Percentiles rank a stretch among this genome's conserved stretches.
Conservation (phyloP, 2,113 vertebrate genomes). For the Pangasianodon gigas region DNA sequence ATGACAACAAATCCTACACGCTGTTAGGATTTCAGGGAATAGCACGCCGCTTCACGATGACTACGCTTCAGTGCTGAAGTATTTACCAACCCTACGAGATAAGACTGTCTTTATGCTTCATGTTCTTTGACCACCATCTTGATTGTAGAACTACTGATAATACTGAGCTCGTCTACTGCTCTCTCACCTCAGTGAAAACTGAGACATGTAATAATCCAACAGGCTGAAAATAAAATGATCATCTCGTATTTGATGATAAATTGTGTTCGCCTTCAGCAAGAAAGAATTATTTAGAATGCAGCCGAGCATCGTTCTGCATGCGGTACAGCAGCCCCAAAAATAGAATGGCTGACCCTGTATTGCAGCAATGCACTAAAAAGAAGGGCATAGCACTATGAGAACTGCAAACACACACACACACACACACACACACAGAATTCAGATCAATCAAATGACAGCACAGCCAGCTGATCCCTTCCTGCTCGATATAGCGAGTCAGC, state of each 20-base stretch:
- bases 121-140: background rate
- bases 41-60: background rate
- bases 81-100: background rate
- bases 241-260: background rate
- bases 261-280: background rate
- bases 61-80: background rate
- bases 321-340: slow-evolving; percentile 55
- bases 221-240: background rate
- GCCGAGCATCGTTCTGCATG: slow-evolving; percentile 15
- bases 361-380: slow-evolving; percentile 50
- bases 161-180: background rate
- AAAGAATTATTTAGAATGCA: background rate
- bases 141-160: background rate
- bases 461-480: slow-evolving; percentile 26
- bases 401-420: slow-evolving; percentile 38
- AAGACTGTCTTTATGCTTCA: background rate
- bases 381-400: slow-evolving; percentile 57
- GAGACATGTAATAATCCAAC: background rate
- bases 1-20: background rate
- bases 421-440: slow-evolving; percentile 24
- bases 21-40: background rate
- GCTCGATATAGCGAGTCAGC: slow-evolving; percentile 36
- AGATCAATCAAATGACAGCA: slow-evolving; percentile 39
- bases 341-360: slow-evolving; percentile 63
- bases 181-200: background rate